phyloP scores from a whole-genome alignment of 1,140 invertebrate species.

The Conus betulinus region DNA sequence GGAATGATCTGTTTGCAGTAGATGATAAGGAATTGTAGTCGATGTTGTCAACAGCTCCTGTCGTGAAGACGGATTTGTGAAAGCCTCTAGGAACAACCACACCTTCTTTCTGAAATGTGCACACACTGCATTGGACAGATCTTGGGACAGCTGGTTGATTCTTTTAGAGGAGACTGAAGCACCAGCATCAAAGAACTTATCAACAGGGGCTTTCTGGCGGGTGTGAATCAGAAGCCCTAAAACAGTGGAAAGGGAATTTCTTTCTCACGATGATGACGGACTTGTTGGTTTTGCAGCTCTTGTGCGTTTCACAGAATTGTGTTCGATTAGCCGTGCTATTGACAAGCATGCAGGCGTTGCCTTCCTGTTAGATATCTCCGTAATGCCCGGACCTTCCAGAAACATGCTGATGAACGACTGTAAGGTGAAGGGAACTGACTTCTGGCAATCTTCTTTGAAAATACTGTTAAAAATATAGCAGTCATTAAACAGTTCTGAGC shows the following conservation, averaged over 20 bases:
- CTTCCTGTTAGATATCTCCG: background rate
- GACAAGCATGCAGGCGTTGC: background rate
- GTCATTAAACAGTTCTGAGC: background rate
- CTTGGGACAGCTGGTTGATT: conserved; percentile 7
- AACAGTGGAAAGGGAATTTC: conserved; percentile 5
- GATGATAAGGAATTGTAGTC: background rate
- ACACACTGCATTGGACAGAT: background rate
- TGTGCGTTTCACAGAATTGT: conserved; percentile 9
- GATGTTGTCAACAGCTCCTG: conserved; percentile 4
- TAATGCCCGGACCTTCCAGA: background rate
- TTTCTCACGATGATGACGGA: conserved; percentile 2
- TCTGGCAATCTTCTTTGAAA: background rate
- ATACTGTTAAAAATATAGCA: background rate
- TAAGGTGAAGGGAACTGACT: background rate
- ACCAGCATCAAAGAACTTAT: conserved; percentile 12
- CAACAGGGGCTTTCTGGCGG: background rate
- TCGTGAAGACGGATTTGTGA: conserved; percentile 12
- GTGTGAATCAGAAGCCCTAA: background rate
- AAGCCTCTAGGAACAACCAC: background rate
- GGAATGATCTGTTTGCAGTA: background rate
- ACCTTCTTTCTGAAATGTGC: conserved; percentile 5
- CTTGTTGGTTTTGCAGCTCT: background rate
- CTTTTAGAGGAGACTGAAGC: conserved; percentile 1
- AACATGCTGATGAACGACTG: background rate
- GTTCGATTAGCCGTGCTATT: background rate